Evolutionary conservation across 2,888 invertebrate genomes (phyloP), one percentile per base, ranked within the genome.

Genomic region (Hemistola chrysoprasaria): DNA sequence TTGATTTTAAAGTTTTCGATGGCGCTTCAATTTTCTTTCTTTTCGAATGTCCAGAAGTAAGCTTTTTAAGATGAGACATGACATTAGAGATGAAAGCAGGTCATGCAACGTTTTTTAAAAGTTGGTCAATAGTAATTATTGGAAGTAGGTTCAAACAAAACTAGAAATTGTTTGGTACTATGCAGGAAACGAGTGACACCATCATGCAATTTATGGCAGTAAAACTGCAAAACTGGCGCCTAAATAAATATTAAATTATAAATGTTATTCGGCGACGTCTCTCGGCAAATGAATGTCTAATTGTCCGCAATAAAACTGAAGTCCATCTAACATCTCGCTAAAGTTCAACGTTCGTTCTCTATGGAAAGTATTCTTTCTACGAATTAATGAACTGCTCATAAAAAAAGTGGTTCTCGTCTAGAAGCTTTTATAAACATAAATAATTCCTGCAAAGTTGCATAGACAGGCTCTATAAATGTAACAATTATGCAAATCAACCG

Each of bases 401-500:
- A 42, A 47, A 46, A 35, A 44, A 31, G 33, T 32, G 32, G 45
- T 41, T 35, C 43, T 35, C 43, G 33, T 48, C 39, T 29, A 31
- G 27, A 32, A 37, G 32, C 30, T 34, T 45, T 43, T 40, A n/a
- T 36, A 34, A 35, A 28, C 37, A 40, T 39, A 37, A 32, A 52
- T 49, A 43, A 51, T 40, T 47, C 45, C 43, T 40, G 50, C 52
- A 48, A 36, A 48, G 35, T 22, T 43, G 46, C 35, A 42, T 50
- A 47, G 45, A 39, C 39, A 43, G 43, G 42, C 48, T 47, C 43
- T 50, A 47, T 50, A 56, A 58, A 56, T 52, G 56, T 47, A 32
- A 62, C 62, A 54, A 53, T 54, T 62, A 60, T 59, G 57, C 49
- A 50, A 58, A 60, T 61, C 31, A 44, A 26, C 26, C 43, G 40